Conservation (phyloP, 1,140 invertebrate genomes). For the Gonatopus flavifemur region DNA sequence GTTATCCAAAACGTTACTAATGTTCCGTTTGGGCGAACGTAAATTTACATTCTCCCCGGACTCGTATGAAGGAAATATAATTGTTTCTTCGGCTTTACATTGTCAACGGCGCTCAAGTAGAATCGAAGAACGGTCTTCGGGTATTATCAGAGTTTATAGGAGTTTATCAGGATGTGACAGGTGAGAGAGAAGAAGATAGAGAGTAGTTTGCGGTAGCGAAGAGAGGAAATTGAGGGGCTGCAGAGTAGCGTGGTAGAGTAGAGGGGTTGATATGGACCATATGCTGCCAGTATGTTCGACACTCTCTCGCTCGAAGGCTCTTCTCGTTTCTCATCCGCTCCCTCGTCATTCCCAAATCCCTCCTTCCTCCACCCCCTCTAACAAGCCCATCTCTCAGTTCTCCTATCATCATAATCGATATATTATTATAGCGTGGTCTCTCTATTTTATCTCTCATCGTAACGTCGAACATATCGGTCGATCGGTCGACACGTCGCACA, state of each 20-base stretch:
- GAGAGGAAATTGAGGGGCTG: conserved; percentile 15
- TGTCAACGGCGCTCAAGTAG: no score
- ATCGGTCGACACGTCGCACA: background rate
- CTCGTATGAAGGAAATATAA: no score
- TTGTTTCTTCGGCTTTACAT: no score
- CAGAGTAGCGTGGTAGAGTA: conserved; percentile 10
- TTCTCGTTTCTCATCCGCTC: conserved; percentile 8
- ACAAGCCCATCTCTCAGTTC: conserved; percentile 23
- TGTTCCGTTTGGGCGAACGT: no score
- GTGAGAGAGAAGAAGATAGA: conserved; percentile 17
- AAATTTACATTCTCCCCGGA: no score
- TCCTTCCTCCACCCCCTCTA: conserved; percentile 3
- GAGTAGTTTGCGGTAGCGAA: no score
- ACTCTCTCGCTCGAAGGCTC: conserved; percentile 38
- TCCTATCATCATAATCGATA: conserved; percentile 52
- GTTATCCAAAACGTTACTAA: no score
- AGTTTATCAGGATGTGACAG: conserved; percentile 5
- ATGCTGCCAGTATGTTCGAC: conserved; percentile 51
- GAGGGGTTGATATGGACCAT: conserved; percentile 41
- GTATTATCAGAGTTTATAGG: conserved; percentile 49
- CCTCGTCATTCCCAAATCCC: conserved; percentile 7
- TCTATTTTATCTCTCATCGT: conserved; percentile 6
- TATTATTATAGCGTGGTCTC: conserved; percentile 42
- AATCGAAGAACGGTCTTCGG: conserved; percentile 22
- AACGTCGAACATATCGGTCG: background rate